Percentiles rank a stretch among this genome's conserved stretches.
Conservation (phyloP, 2,888 invertebrate genomes). For the Ephialtes manifestator region DNA sequence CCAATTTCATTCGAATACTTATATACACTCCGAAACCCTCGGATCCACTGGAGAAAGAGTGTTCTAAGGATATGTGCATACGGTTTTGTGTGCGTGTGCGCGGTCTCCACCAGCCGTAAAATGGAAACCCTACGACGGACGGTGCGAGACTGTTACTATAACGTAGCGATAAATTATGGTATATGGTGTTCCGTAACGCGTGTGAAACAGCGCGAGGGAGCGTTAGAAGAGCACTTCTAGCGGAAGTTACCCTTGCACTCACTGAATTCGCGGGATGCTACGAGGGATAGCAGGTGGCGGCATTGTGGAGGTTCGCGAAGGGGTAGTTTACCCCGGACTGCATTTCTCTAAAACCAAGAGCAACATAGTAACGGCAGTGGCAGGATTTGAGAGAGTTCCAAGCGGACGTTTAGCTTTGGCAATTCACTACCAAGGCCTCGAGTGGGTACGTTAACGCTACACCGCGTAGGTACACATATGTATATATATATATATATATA, state of each 20-base stretch:
- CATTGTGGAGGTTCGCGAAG: constrained; percentile 34
- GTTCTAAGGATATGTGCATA: not conserved
- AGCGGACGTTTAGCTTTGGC: constrained; percentile 66
- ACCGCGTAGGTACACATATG: constrained; percentile 26
- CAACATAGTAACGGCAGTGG: constrained; percentile 38
- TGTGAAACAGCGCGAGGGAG: constrained; percentile 50
- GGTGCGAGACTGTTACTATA: constrained; percentile 41
- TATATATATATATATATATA: not conserved
- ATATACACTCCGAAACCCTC: not conserved
- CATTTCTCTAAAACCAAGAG: constrained; percentile 57
- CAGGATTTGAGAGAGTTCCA: constrained; percentile 43
- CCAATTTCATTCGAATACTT: not conserved
- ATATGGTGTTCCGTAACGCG: constrained; percentile 48
- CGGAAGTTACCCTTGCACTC: constrained; percentile 62
- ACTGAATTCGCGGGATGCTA: constrained; percentile 50
- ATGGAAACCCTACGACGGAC: constrained; percentile 63
- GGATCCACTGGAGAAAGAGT: constrained; percentile 7
- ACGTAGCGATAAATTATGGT: constrained; percentile 56
- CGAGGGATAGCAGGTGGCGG: constrained; percentile 47
- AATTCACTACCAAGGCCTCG: constrained; percentile 62
- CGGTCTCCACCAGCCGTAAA: constrained; percentile 61
- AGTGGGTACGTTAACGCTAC: constrained; percentile 60
- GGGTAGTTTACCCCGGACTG: constrained; percentile 53
- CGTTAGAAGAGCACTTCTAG: constrained; percentile 64
- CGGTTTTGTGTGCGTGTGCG: constrained; percentile 33